phyloP scores from a whole-genome alignment of 53 echinoderm and acorn worm genomes.

The Henricia sp. region DNA sequence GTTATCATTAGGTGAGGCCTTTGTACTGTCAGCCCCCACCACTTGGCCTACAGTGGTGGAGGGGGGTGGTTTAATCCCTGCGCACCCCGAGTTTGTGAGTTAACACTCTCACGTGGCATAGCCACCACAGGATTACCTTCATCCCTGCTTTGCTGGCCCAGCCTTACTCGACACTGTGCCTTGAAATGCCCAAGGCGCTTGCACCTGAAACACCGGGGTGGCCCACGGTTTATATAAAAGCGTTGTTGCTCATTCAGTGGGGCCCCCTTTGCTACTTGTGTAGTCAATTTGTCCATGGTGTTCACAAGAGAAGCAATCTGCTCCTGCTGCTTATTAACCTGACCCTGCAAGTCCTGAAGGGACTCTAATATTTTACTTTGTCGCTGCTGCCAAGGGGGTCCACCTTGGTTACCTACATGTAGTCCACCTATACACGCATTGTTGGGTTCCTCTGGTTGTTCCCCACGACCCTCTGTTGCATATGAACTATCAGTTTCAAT shows the following conservation, averaged over 20 bases:
- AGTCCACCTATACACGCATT: not conserved
- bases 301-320: not conserved
- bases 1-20: slow-evolving; percentile 9
- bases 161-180: not conserved
- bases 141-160: not conserved
- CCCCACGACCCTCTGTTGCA: not conserved
- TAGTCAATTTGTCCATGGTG: not conserved
- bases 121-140: not conserved
- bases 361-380: not conserved
- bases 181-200: not conserved
- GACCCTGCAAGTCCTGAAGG: slow-evolving; percentile 1
- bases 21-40: not conserved
- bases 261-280: not conserved
- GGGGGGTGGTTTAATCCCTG: not conserved
- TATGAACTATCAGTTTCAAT: not conserved
- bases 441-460: not conserved
- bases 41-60: no score
- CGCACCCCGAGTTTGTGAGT: not conserved
- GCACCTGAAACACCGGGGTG: not conserved
- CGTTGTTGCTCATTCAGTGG: not conserved
- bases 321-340: not conserved
- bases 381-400: not conserved
- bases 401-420: not conserved
- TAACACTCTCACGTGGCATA: not conserved
- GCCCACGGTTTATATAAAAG: not conserved